Evolutionary conservation across 2,888 invertebrate species (phyloP).

Genomic region (Thalpophila matura): DNA sequence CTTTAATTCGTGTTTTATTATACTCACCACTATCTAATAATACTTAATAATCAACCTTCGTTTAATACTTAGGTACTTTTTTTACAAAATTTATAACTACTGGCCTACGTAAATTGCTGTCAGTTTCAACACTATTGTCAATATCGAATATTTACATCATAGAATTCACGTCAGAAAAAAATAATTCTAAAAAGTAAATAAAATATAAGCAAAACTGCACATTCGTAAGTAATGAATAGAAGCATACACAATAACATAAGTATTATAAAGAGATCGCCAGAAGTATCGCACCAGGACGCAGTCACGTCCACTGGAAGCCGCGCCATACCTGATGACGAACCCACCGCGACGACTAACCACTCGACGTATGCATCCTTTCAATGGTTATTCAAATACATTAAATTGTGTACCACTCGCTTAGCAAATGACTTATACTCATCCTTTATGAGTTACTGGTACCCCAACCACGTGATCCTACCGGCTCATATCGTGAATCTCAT

Average conservation of each 20-base stretch:
- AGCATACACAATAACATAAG: slow-evolving; percentile 68
- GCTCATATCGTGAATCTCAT: slow-evolving; percentile 77
- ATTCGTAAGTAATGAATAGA: slow-evolving; percentile 74
- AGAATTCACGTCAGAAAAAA: slow-evolving; percentile 30
- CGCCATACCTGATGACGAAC: slow-evolving; percentile 68
- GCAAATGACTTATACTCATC: slow-evolving; percentile 75
- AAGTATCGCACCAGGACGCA: slow-evolving; percentile 61
- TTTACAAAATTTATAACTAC: slow-evolving; percentile 12
- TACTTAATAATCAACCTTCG: background rate
- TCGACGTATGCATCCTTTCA: slow-evolving; percentile 82
- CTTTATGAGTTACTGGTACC: slow-evolving; percentile 70
- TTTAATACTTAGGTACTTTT: background rate
- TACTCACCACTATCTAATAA: background rate
- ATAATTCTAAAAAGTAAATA: slow-evolving; percentile 66
- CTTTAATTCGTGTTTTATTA: slow-evolving; percentile 58
- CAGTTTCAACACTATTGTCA: slow-evolving; percentile 34
- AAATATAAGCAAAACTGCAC: slow-evolving; percentile 63
- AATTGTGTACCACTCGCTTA: slow-evolving; percentile 79
- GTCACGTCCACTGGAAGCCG: slow-evolving; percentile 61
- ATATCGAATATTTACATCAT: slow-evolving; percentile 19
- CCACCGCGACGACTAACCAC: slow-evolving; percentile 46
- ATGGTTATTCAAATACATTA: slow-evolving; percentile 77
- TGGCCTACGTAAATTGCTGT: slow-evolving; percentile 23
- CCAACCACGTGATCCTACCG: slow-evolving; percentile 72
- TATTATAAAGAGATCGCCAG: slow-evolving; percentile 68